phyloP scores from a whole-genome alignment of 2,888 invertebrate genomes.

The Hoplodrina blanda region DNA sequence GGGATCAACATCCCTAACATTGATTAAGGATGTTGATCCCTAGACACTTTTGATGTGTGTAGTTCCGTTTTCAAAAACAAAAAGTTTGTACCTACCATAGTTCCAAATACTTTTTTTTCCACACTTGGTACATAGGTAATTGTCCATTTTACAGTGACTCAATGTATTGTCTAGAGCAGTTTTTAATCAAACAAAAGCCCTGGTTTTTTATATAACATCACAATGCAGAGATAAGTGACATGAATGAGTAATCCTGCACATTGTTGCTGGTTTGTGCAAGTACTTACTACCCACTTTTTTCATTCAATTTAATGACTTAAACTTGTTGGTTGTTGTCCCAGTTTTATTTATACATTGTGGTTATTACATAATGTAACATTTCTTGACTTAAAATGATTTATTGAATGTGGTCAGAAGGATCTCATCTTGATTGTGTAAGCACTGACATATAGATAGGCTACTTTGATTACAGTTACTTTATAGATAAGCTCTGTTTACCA shows the following conservation, averaged over 20 bases:
- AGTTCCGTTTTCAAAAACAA: not conserved
- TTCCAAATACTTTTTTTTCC: not conserved
- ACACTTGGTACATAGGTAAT: slow-evolving; percentile 5
- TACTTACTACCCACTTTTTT: slow-evolving; percentile 41
- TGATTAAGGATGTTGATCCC: no score
- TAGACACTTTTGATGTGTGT: no score
- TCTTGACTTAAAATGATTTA: slow-evolving; percentile 15
- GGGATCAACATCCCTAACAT: no score
- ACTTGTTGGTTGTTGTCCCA: slow-evolving; percentile 35
- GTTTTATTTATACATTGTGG: slow-evolving; percentile 19
- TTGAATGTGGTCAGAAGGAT: not conserved
- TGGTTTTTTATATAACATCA: slow-evolving; percentile 49
- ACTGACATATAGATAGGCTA: not conserved
- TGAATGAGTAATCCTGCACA: slow-evolving; percentile 58
- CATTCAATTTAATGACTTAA: slow-evolving; percentile 23
- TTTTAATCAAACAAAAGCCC: slow-evolving; percentile 52
- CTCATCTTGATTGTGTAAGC: not conserved
- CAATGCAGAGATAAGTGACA: slow-evolving; percentile 56
- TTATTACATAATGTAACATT: slow-evolving; percentile 32
- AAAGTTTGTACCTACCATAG: not conserved
- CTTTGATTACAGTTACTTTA: not conserved
- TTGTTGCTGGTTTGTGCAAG: slow-evolving; percentile 34
- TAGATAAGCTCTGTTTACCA: not conserved
- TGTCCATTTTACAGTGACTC: slow-evolving; percentile 44
- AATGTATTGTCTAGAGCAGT: slow-evolving; percentile 41